Evolutionary conservation across 2,888 invertebrate genomes (phyloP).

Genomic region (Epistrophe eligans): DNA sequence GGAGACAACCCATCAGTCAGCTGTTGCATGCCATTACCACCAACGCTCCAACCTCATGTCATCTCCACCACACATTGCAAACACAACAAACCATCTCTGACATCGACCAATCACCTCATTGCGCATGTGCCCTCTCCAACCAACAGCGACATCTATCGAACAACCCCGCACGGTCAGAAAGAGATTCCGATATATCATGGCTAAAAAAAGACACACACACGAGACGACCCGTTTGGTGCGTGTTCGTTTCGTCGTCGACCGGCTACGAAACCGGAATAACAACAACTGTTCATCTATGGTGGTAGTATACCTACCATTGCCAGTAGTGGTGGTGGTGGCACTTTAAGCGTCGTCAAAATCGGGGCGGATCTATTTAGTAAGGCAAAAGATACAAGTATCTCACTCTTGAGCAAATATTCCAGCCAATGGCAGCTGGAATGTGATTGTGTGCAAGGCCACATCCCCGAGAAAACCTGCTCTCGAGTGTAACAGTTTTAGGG

Average conservation of each 20-base stretch:
- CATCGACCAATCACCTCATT: constrained; percentile 62
- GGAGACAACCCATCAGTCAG: constrained; percentile 68
- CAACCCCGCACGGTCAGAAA: constrained; percentile 54
- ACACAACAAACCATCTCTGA: constrained; percentile 59
- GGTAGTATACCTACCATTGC: constrained; percentile 37
- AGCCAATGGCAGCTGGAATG: constrained; percentile 49
- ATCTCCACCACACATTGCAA: constrained; percentile 52
- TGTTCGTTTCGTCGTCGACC: constrained; percentile 46
- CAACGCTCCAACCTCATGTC: constrained; percentile 43
- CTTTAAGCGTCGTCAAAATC: not conserved
- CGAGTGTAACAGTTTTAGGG: constrained; percentile 74
- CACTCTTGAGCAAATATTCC: constrained; percentile 34
- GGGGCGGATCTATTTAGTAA: constrained; percentile 38
- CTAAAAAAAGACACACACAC: constrained; percentile 58
- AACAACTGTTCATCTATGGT: constrained; percentile 57
- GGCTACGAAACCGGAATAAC: constrained; percentile 74
- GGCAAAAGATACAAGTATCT: constrained; percentile 53
- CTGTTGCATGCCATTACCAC: constrained; percentile 73
- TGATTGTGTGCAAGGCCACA: constrained; percentile 70
- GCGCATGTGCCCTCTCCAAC: constrained; percentile 72
- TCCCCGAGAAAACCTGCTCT: constrained; percentile 73
- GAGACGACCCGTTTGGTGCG: constrained; percentile 58
- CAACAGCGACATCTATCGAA: constrained; percentile 75
- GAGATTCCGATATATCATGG: constrained; percentile 68
- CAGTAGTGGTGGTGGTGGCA: constrained; percentile 37